Evolutionary conservation across 2,797 vertebrate genomes (phyloP).

Genomic region (Sebastes reedi): DNA sequence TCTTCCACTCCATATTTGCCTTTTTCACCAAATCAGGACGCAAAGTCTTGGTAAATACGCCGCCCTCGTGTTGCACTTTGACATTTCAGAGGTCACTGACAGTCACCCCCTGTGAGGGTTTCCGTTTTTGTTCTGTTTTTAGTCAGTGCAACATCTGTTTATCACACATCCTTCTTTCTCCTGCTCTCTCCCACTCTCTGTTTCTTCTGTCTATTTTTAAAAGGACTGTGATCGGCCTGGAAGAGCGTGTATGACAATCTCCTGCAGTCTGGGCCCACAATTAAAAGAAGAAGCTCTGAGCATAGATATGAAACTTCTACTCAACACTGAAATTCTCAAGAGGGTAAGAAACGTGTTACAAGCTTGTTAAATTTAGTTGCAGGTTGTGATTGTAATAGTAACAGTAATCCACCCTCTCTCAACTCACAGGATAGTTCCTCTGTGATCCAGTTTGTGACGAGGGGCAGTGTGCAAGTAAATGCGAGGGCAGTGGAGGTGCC

Average conservation of each 20-base stretch:
- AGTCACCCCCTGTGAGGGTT: constrained; percentile 16
- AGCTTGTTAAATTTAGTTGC: background rate
- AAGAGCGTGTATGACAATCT: constrained; percentile 88
- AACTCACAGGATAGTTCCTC: constrained; percentile 92
- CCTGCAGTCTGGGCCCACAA: constrained; percentile 89
- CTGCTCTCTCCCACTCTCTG: background rate
- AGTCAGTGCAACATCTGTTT: constrained; percentile 46
- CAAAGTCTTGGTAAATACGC: constrained; percentile 92
- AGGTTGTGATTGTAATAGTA: background rate
- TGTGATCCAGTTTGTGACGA: constrained; percentile 95
- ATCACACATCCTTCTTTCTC: constrained; percentile 32
- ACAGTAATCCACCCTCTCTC: background rate
- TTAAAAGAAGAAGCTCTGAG: constrained; percentile 90
- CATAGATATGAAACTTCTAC: constrained; percentile 90
- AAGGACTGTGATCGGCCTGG: constrained; percentile 95
- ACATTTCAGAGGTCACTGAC: constrained; percentile 42
- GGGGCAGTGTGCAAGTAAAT: constrained; percentile 86
- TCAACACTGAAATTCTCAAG: constrained; percentile 97
- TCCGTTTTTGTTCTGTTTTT: constrained; percentile 21
- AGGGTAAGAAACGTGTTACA: constrained; percentile 79
- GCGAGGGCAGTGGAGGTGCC: constrained; percentile 87
- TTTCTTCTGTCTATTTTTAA: background rate
- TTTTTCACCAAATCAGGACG: constrained; percentile 98
- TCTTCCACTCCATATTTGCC: constrained; percentile 98
- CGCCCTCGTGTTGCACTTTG: constrained; percentile 13